phyloP scores from a whole-genome alignment of 2,113 vertebrate species.

The Mellivora capensis region DNA sequence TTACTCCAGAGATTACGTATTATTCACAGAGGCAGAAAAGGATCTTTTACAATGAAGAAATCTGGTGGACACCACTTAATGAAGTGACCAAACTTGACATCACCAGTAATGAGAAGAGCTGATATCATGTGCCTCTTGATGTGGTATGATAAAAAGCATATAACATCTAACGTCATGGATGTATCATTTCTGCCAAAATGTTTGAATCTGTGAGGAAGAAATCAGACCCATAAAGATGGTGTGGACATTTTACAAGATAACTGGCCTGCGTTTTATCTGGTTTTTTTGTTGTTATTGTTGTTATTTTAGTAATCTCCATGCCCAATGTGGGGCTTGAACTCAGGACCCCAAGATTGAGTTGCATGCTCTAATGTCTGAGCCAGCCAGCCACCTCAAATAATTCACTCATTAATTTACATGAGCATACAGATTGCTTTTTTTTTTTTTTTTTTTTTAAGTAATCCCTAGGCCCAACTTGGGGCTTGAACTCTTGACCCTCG shows the following conservation, averaged over 20 bases:
- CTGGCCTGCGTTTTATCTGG: background rate
- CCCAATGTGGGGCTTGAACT: background rate
- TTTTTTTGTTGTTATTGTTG: background rate
- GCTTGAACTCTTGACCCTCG: background rate
- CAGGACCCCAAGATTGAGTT: background rate
- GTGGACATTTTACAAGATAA: background rate
- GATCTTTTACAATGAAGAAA: background rate
- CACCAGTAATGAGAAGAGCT: background rate
- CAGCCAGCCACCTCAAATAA: background rate
- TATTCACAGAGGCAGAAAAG: background rate
- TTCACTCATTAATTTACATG: background rate
- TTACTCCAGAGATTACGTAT: background rate
- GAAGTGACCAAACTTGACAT: background rate
- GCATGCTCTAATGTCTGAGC: background rate
- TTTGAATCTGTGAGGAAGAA: background rate
- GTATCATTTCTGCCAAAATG: background rate
- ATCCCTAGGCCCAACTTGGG: background rate
- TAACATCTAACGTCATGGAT: background rate
- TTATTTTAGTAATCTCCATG: background rate
- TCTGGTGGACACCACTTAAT: background rate
- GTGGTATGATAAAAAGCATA: background rate
- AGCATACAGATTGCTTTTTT: background rate
- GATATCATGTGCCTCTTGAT: background rate
- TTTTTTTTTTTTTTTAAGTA: background rate
- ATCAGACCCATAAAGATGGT: background rate